A percentile compares a stretch with the other conserved stretches of the same genome.
These are phyloP conservation scores for Narcine bancroftii DNA, from an alignment of 2,113 vertebrate species.

Conservation along the genomic window DNA sequence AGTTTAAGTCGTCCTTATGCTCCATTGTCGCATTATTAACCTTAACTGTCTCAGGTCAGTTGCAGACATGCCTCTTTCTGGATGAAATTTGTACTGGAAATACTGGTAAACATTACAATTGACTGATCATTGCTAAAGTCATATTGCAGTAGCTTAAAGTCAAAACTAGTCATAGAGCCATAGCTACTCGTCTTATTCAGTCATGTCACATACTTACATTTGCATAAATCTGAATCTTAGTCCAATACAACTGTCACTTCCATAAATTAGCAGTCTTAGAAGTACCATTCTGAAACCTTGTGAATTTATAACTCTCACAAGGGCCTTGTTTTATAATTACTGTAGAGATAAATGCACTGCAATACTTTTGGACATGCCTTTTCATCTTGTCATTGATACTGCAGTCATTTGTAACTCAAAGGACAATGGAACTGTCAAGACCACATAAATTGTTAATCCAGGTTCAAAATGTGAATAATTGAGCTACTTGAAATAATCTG, in stretches of 20 bases:
- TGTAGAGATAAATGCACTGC: not conserved
- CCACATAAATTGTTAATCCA: not conserved
- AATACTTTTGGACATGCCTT: not conserved
- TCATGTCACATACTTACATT: not conserved
- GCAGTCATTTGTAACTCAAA: not conserved
- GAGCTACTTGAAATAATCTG: not conserved
- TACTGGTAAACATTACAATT: not conserved
- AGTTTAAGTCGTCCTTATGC: no score
- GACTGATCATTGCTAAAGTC: not conserved
- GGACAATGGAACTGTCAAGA: not conserved
- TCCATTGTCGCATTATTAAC: no score
- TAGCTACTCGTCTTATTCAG: not conserved
- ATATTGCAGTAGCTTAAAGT: not conserved
- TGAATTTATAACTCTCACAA: not conserved
- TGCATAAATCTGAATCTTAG: not conserved
- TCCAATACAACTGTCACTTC: not conserved
- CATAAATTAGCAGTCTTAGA: not conserved
- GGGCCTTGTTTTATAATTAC: not conserved
- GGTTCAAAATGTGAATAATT: not conserved
- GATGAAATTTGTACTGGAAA: not conserved
- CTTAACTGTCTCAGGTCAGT: not conserved
- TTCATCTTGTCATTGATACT: not conserved
- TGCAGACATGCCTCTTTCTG: not conserved
- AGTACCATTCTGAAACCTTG: not conserved
- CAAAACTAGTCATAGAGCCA: not conserved